Base-by-base conservation (phyloP, 2,113 vertebrate species). In the Erythrolamprus reginae region DNA sequence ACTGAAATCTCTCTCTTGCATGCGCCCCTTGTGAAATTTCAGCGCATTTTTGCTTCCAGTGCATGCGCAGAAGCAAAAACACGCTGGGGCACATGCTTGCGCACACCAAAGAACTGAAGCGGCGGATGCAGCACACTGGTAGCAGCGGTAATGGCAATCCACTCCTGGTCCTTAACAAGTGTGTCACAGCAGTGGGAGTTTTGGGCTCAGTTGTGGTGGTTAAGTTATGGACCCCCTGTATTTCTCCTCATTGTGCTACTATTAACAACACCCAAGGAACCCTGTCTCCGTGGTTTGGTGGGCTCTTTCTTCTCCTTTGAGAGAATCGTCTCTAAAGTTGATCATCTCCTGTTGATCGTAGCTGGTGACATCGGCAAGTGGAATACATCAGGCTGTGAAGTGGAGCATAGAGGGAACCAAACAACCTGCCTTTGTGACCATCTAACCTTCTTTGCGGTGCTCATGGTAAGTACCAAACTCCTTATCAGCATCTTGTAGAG, bases 381-480 rank as follows among this genome's bases (percentile, higher is more conserved):
- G 97, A 97, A 95, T 13, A 93, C 89, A 2, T 93, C 77, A 0
- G 97, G 97, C 13, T 98, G 97, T 50, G 83, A 94, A 45, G 97
- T 97, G 1, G 3, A 19, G n/a, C 24, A 0, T 0, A 86, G 12
- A 2, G 82, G n/a, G 38, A 94, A 21, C 0, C 92, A 90, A 90
- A 98, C 97, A 0, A 92, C 95, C 38, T 98, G 97, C 94, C 93
- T 90, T 12, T 98, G 97, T 92, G 95, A 96, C 91, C 97, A 98
- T 70, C 96, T 98, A 88, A 98, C 97, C 65, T 98, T 97, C 93
- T 98, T 98, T 0, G 97, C 97, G 0, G 96, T 98, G 56, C 91
- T 98, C 87, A 97, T 98, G 97, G 97, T 98, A 91, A 89, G 96
- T 90, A 0, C 50, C 23, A 58, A 23, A n/a, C 58, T n/a, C 84